A percentile compares a stretch with the other conserved stretches of the same genome.
Conservation (phyloP, 1,140 invertebrate genomes). For the Ganaspis sp. region DNA sequence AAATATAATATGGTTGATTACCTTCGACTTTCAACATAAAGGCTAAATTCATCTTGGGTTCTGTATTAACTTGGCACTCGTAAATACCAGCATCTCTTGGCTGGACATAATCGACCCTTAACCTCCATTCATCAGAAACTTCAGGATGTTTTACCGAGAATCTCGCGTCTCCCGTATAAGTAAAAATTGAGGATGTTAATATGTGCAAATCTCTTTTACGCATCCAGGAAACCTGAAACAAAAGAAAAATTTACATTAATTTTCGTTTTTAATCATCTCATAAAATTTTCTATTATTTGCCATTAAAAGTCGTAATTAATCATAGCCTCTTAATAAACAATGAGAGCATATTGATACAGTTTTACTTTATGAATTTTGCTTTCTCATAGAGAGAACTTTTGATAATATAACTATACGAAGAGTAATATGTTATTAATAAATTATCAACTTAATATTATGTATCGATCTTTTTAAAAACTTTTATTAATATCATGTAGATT, state of each 20-base stretch:
- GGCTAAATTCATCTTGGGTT: slow-evolving; percentile 90
- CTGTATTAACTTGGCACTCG: slow-evolving; percentile 90
- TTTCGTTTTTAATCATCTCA: no score
- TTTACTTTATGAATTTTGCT: no score
- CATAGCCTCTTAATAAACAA: no score
- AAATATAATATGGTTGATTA: slow-evolving; percentile 63
- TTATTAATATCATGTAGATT: no score
- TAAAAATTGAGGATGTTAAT: slow-evolving; percentile 89
- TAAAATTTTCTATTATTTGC: no score
- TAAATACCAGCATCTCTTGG: slow-evolving; percentile 90
- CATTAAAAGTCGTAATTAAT: no score
- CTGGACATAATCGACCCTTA: slow-evolving; percentile 92
- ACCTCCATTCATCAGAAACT: slow-evolving; percentile 92
- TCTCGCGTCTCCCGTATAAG: slow-evolving; percentile 90
- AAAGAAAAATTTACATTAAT: slow-evolving; percentile 25
- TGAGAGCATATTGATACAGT: no score
- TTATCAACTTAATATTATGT: no score
- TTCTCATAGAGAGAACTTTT: no score
- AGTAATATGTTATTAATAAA: no score
- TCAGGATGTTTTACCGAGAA: slow-evolving; percentile 91
- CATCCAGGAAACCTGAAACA: slow-evolving; percentile 92
- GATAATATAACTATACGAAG: no score
- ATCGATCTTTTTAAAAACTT: no score
- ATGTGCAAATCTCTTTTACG: slow-evolving; percentile 92
- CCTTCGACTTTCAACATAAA: slow-evolving; percentile 87